Evolutionary conservation across 2,888 invertebrate species (phyloP), one percentile per base, ranked within the genome.

Genomic region (Lithosia quadra): DNA sequence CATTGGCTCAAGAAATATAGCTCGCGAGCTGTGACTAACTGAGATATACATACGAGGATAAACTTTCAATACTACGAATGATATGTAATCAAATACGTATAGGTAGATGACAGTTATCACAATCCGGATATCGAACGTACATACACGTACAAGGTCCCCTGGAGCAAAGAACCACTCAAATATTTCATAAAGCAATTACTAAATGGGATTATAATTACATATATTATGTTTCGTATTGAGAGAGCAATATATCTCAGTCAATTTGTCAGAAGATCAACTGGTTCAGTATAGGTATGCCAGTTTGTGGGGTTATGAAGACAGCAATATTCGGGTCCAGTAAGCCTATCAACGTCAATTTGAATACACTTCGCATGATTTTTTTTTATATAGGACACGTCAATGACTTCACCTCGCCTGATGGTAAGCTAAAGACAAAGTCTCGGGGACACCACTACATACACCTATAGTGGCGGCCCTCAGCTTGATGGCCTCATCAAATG

Each of bases 211-310:
- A 49, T 49, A 49, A 49, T 49, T n/a, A 49, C 49, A 49, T 49
- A 49, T 49, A n/a, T 49, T 49, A 49, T 49, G 49, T 49, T n/a
- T n/a, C n/a, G n/a, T 49, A n/a, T 49, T 49, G 49, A 49, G 24
- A 18, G 24, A 64, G 34, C 24, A 34, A 62, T 65, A 36, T 59
- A 68, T 60, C 64, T 33, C 11, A 61, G 58, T 67, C 57, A 68
- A 76, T 79, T 68, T 69, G n/a, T n/a, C n/a, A 49, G 49, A n/a
- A 49, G n/a, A 49, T 49, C 49, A 49, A 49, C n/a, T n/a, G 49
- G n/a, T 49, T 11, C 18, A 43, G 18, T 18, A 15, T 39, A 4
- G n/a, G n/a, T 43, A 43, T 43, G 43, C 49, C n/a, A 49, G 8
- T 49, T n/a, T n/a, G 49, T n/a, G n/a, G 49, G n/a, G 49, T n/a